A percentile compares a stretch with the other conserved stretches of the same genome.
Evolutionary conservation across 2,113 vertebrate species (phyloP).

Genomic region (Fregetta grallaria): DNA sequence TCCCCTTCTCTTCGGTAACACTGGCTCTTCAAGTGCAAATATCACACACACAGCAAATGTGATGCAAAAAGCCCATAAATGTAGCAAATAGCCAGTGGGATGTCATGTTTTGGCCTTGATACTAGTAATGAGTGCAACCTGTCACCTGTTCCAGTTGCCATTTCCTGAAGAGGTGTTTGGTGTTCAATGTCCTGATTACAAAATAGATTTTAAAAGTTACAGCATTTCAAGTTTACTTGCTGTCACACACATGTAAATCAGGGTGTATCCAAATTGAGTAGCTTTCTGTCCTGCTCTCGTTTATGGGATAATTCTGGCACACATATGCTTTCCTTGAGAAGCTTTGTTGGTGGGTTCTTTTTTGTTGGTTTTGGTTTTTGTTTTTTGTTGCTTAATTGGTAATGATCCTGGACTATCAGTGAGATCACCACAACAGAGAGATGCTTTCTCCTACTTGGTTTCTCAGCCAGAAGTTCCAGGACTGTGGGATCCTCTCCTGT

Average conservation of each 20-base stretch:
- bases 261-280: neutral
- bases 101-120: neutral
- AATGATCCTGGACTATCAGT: neutral
- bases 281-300: neutral
- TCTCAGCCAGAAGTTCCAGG: neutral
- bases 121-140: neutral
- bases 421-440: neutral
- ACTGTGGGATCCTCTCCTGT: neutral
- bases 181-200: neutral
- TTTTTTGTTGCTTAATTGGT: neutral
- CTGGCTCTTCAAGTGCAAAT: neutral
- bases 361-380: too few species aligned
- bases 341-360: neutral
- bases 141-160: neutral
- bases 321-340: neutral
- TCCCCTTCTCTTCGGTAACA: neutral
- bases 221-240: neutral
- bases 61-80: neutral
- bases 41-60: neutral
- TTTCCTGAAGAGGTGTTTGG: neutral
- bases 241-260: neutral
- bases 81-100: neutral
- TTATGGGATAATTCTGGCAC: neutral
- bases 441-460: neutral
- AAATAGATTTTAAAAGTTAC: neutral